Base-by-base conservation (phyloP, 2,113 vertebrate species). In the Forbesichthys agassizii region DNA sequence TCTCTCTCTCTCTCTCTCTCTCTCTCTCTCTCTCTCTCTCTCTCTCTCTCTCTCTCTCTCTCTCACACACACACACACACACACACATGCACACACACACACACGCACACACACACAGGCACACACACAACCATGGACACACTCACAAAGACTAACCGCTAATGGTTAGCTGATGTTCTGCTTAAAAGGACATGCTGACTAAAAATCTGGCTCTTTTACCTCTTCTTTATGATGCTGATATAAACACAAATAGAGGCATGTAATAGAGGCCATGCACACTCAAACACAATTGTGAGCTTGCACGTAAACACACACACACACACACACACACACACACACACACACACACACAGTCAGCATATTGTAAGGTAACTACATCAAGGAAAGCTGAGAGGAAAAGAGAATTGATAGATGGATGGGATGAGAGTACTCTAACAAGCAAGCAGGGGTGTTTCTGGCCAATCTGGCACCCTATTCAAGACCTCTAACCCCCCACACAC, bases 331-430 rank as follows among this genome's bases (percentile, higher is more conserved):
- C 51, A 53, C 7, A 11, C 2, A 11, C 51, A 10, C 8, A 27
- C 36, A 52, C 49, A 14, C 49, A 52, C 49, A 52, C 13, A 12
- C 49, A 52, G 56, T 52, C 63, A 67, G 47, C 59, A 51, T 67
- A 63, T 58, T 71, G 72, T 65, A 16, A 51, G 47, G 11, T 75
- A 82, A 82, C 58, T 33, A 74, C 76, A 77, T 79, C 65, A 80
- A 71, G 66, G 66, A 69, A 27, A 48, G 61, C 36, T 47, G 49
- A 66, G 18, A 65, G 69, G 12, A 58, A 33, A 10, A 42, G 36
- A 57, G 48, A 64, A 79, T 48, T 57, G 69, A 84, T 56, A 63
- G 75, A 71, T 1, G 11, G 75, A 73, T 66, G 71, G 9, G 64
- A 69, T 58, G 20, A 49, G 57, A 75, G 62, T 53, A 27, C 27